These are phyloP conservation scores for Galbula dea DNA, from an alignment of 2,113 vertebrate species.

Conservation along the genomic window DNA sequence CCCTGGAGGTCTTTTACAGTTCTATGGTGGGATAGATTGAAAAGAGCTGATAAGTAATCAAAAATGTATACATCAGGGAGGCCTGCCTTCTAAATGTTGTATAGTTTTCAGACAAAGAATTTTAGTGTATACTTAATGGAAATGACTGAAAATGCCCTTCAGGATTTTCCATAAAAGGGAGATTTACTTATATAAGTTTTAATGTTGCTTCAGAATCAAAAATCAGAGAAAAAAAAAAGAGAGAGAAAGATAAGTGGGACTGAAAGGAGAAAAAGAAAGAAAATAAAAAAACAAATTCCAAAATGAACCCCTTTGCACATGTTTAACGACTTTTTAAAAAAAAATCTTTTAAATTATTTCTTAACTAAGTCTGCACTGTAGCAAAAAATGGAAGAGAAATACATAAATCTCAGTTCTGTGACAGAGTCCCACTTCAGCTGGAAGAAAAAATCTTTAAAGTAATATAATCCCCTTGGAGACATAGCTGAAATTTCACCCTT, in stretches of 20 bases:
- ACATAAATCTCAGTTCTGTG: not conserved
- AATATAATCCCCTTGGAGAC: not conserved
- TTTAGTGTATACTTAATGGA: not conserved
- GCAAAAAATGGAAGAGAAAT: not conserved
- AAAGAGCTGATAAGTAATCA: slow-evolving; percentile 6
- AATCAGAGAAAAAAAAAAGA: not conserved
- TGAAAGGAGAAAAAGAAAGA: not conserved
- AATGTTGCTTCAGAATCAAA: not conserved
- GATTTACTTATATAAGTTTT: not conserved
- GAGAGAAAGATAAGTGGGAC: not conserved
- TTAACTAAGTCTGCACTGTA: not conserved
- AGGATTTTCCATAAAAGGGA: not conserved
- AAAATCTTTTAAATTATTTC: slow-evolving; percentile 23
- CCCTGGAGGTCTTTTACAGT: not conserved
- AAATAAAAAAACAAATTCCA: slow-evolving; percentile 2
- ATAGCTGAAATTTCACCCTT: not conserved
- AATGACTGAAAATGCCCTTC: not conserved
- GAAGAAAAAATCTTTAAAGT: not conserved
- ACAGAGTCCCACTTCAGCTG: not conserved
- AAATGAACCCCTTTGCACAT: not conserved
- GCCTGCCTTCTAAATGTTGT: not conserved
- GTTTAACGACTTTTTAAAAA: not conserved
- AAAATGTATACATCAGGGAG: not conserved
- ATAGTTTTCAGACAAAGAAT: not conserved
- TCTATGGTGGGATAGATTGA: not conserved